Percentiles rank a stretch among this genome's conserved stretches.
Evolutionary conservation across 2,113 vertebrate genomes (phyloP).

Genomic region (Dasypus novemcinctus): DNA sequence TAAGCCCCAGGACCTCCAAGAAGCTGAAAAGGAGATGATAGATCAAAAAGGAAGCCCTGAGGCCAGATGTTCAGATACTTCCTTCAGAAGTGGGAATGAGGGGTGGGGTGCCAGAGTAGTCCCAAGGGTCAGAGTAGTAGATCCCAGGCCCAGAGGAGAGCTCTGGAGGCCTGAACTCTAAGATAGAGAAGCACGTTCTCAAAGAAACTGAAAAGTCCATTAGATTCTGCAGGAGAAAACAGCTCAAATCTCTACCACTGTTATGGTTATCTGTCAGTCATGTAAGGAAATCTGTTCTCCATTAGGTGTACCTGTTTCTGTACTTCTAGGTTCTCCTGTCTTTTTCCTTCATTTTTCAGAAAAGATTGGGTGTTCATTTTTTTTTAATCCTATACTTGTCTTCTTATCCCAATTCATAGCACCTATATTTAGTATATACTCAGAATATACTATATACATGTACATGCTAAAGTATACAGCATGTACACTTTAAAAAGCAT

Average conservation of each 20-base stretch:
- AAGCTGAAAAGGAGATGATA: neutral
- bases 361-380: neutral
- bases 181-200: neutral
- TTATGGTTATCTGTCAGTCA: neutral
- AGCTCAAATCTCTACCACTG: neutral
- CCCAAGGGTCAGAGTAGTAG: neutral
- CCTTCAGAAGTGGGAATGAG: neutral
- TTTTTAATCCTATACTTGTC: neutral
- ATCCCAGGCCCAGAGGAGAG: neutral
- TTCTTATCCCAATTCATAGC: neutral
- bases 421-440: slow-evolving; percentile 46
- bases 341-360: slow-evolving; percentile 34
- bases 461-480: too few relatives aligned
- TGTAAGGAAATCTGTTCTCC: neutral
- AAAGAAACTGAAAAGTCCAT: neutral
- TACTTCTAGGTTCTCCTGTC: too few relatives aligned
- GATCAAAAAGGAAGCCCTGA: neutral
- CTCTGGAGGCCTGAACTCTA: neutral
- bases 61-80: neutral
- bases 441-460: too few relatives aligned
- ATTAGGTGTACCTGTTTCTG: neutral
- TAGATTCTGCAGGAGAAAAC: neutral
- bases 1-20: neutral
- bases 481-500: neutral
- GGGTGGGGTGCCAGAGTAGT: neutral